Base-by-base conservation (phyloP, 2,888 invertebrate species). In the Anoplius nigerrimus region DNA sequence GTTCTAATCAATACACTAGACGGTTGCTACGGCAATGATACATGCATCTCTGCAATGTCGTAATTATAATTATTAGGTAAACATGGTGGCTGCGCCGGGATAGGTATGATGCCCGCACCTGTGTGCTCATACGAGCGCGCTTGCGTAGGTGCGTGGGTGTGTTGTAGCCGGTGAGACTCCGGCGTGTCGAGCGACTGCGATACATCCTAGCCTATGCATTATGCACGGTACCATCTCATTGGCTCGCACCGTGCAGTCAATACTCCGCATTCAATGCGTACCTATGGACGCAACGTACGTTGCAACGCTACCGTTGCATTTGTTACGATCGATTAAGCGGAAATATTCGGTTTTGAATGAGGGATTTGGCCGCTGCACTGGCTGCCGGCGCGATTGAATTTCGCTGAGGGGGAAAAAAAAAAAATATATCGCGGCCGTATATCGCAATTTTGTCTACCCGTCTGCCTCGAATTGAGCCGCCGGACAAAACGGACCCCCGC, bases 1-100 rank as follows among this genome's bases (percentile, higher is more conserved):
- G 71, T 64, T 82, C 78, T 79, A 79, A 81, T 82, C 83, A 75
- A 81, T 83, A 80, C 69, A 63, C 70, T 71, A 76, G 72, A 66
- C 67, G 69, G 74, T 72, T 74, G 77, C 76, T 62, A 73, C 67
- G 74, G 74, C 65, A 48, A 48, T 48, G 56, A 76, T 70, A 66
- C 70, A 70, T 68, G 62, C 66, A 60, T 59, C 66, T 72, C 78
- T 73, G 66, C 75, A 68, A 76, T 79, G 71, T 75, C 72, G 82
- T 85, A 80, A 85, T 84, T 79, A 85, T 83, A 84, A 83, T 82
- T 78, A 84, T 83, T 82, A 81, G 78, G 79, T 81, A 80, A 78
- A 81, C 72, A 76, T 69, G 69, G 57, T 59, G 22, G 54, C 48
- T 46, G 60, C 52, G 34, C 62, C 18, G 21, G 18, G 34, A 34